Base-by-base conservation (phyloP, 2,113 vertebrate species). In the Syrmaticus mikado region DNA sequence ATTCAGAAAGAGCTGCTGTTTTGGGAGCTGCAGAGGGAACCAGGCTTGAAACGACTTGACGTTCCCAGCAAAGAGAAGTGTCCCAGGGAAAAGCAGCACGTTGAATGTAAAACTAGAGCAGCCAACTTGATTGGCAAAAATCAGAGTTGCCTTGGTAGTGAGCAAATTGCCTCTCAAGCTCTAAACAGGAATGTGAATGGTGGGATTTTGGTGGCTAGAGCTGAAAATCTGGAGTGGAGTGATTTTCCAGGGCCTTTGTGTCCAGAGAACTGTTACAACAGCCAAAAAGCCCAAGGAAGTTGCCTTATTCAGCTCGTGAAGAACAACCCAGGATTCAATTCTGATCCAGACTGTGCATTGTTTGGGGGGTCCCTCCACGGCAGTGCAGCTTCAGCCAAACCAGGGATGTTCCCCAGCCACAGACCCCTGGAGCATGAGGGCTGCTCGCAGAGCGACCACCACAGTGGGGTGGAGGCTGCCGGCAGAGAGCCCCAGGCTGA, bases 1-100 rank as follows among this genome's bases (percentile, higher is more conserved):
- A 98, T 98, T 85, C 98, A 98, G 90, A 98, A 98, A 8, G 97
- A 98, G 92, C 97, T 99, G 87, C 94, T 98, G 2, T 98, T 96
- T 79, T 98, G 98, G 93, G 98, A 99, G 81, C 95, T 98, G 94
- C 97, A 97, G 61, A 95, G 97, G 85, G 97, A 98, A 8, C 97
- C 98, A 0, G 77, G 94, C 25, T 15, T 94, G 90, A 97, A 98
- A 20, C 94, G 96, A 17, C 62, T 97, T 13, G 92, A 93, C 19
- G 76, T 89, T 40, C 91, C 96, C 45, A 38, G 75, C 76, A 90
- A 91, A 65, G 94, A 97, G 67, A 86, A 74, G 86, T 94, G 91
- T 95, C 91, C 97, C 34, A 88, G 94, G 8, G 96, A 98, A 25
- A 94, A 97, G 55, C 94, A 82, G 27, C 78, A 92, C 12, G 15